A percentile compares a stretch with the other conserved stretches of the same genome.
Conservation (phyloP, 1,140 invertebrate genomes). For the Drosophila saltans region DNA sequence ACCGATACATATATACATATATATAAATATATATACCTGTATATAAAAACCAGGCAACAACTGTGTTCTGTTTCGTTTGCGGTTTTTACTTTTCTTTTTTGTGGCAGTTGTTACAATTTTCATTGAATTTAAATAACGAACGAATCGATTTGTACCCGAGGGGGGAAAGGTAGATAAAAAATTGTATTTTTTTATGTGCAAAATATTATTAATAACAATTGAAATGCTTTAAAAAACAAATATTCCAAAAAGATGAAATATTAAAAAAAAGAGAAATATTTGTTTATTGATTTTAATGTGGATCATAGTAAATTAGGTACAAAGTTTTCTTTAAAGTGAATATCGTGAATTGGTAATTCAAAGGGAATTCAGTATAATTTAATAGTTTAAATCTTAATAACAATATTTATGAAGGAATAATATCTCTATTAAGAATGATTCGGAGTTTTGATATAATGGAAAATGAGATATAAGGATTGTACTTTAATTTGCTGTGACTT, state of each 20-base stretch:
- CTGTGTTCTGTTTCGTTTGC: constrained; percentile 33
- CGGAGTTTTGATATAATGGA: no score
- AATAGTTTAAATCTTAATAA: no score
- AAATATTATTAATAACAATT: constrained; percentile 2
- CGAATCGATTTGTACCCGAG: not conserved
- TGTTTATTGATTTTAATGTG: not conserved
- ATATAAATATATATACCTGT: not conserved
- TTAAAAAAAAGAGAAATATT: not conserved
- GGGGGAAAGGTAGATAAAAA: not conserved
- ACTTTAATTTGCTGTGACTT: no score
- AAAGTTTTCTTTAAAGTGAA: no score
- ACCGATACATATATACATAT: constrained; percentile 28
- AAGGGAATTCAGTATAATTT: no score
- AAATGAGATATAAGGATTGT: no score
- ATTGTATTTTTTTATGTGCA: not conserved
- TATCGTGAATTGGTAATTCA: no score
- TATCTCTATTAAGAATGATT: no score
- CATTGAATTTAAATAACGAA: not conserved
- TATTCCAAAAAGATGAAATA: not conserved
- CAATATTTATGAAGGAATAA: no score
- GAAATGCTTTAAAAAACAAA: not conserved
- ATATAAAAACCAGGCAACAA: constrained; percentile 3
- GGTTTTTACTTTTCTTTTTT: constrained; percentile 33
- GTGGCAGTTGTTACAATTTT: constrained; percentile 11
- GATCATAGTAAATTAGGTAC: no score